Evolutionary conservation across 30 jellyfish, hydroid and myxozoan genomes (phyloP).

Genomic region (Chrysaora quinquecirrha): DNA sequence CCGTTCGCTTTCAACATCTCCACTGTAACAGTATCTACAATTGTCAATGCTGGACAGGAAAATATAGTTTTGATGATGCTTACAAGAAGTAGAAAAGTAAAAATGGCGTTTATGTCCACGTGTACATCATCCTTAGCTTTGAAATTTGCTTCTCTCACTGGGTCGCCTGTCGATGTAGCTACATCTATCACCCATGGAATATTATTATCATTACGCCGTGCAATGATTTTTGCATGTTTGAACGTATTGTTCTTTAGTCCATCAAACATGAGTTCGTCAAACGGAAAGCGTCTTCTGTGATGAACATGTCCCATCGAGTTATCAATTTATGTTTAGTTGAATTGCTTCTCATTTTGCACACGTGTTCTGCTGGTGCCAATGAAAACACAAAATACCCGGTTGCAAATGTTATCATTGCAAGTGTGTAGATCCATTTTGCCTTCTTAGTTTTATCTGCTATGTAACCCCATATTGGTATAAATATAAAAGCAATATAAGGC

Average conservation of each 20-base stretch:
- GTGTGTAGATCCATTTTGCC: slow-evolving; percentile 74
- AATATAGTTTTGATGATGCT: slow-evolving; percentile 83
- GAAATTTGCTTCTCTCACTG: slow-evolving; percentile 42
- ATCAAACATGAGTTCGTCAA: background rate
- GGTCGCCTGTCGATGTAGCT: slow-evolving; percentile 62
- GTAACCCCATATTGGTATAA: slow-evolving; percentile 95
- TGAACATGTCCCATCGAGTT: slow-evolving; percentile 73
- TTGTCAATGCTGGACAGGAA: slow-evolving; percentile 89
- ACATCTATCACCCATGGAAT: slow-evolving; percentile 84
- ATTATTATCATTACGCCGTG: slow-evolving; percentile 45
- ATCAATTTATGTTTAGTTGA: slow-evolving; percentile 79
- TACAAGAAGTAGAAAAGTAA: slow-evolving; percentile 68
- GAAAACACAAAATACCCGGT: slow-evolving; percentile 92
- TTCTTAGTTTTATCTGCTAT: slow-evolving; percentile 79
- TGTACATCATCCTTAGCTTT: slow-evolving; percentile 65
- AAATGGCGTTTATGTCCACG: slow-evolving; percentile 72
- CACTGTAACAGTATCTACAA: slow-evolving; percentile 91
- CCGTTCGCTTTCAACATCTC: slow-evolving; percentile 74
- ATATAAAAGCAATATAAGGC: slow-evolving; percentile 92
- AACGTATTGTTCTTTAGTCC: slow-evolving; percentile 18
- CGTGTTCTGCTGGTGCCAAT: slow-evolving; percentile 87
- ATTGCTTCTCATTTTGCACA: slow-evolving; percentile 77
- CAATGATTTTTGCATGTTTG: background rate
- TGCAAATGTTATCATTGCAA: slow-evolving; percentile 84
- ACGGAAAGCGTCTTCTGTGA: slow-evolving; percentile 32